A percentile compares a stretch with the other conserved stretches of the same genome.
phyloP scores from a whole-genome alignment of 2,113 vertebrate species.

The Trochalopteron elliotii region DNA sequence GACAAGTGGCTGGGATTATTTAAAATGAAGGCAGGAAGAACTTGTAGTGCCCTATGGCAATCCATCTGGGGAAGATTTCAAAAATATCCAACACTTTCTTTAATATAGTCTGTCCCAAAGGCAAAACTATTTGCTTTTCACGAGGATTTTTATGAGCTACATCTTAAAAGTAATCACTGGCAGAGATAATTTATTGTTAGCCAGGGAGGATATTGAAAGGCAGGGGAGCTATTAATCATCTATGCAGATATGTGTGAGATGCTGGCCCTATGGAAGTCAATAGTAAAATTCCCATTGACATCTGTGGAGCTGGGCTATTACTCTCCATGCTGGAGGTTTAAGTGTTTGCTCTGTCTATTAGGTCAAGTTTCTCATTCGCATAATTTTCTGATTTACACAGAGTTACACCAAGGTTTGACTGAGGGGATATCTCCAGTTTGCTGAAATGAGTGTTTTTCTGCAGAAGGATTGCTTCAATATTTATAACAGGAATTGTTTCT shows the following conservation, averaged over 20 bases:
- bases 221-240: slow-evolving; percentile 58
- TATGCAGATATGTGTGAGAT: slow-evolving; percentile 59
- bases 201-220: slow-evolving; percentile 65
- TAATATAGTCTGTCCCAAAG: slow-evolving; percentile 60
- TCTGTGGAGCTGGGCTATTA: slow-evolving; percentile 30
- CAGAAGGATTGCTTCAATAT: not conserved
- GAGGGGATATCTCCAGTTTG: not conserved
- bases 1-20: not conserved
- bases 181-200: slow-evolving; percentile 65
- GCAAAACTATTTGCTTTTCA: slow-evolving; percentile 64
- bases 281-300: slow-evolving; percentile 57
- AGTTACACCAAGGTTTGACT: not conserved
- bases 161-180: slow-evolving; percentile 66
- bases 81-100: slow-evolving; percentile 24
- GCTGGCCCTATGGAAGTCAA: slow-evolving; percentile 40
- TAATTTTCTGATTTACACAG: not conserved
- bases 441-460: not conserved
- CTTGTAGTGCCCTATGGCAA: not conserved
- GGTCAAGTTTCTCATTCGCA: not conserved
- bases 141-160: slow-evolving; percentile 65
- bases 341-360: slow-evolving; percentile 1
- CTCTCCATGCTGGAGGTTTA: slow-evolving; percentile 1
- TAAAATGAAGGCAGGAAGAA: not conserved
- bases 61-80: slow-evolving; percentile 42
- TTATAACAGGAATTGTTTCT: not conserved